Conservation (phyloP, 2,113 vertebrate species). For the Alligator sinensis region DNA sequence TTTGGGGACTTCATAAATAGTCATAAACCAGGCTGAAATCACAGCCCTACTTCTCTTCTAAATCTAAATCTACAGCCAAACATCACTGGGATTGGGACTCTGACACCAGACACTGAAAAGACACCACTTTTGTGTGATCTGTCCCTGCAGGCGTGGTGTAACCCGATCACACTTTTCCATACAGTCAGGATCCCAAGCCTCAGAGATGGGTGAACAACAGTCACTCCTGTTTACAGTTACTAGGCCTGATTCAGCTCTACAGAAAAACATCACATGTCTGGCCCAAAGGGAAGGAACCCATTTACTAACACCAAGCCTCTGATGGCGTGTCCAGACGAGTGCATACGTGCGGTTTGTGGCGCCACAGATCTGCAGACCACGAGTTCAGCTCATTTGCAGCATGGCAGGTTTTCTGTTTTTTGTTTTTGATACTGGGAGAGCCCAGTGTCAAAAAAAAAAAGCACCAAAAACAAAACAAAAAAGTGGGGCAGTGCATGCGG, state of each 20-base stretch:
- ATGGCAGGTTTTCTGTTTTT: too few species aligned
- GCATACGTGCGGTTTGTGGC: too few species aligned
- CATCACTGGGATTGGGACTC: not conserved
- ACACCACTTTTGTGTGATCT: not conserved
- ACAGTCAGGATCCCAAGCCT: not conserved
- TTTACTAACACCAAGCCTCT: not conserved
- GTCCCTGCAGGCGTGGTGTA: not conserved
- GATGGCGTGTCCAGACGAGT: not conserved
- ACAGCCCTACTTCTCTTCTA: not conserved
- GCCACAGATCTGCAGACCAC: too few species aligned
- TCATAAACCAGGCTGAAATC: not conserved
- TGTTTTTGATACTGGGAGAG: too few species aligned
- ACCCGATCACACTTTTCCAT: not conserved
- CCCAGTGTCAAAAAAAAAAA: too few species aligned
- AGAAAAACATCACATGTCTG: not conserved
- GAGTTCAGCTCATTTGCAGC: too few species aligned
- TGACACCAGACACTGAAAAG: not conserved
- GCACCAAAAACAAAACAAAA: too few species aligned
- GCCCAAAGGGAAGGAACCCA: not conserved
- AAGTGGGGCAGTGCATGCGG: too few species aligned
- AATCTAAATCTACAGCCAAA: too few species aligned
- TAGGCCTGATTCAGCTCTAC: not conserved
- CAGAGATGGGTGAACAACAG: not conserved
- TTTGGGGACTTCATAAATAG: rapidly evolving
- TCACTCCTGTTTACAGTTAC: not conserved